phyloP scores from a whole-genome alignment of 2,888 invertebrate genomes.

The Dynastes tityus region DNA sequence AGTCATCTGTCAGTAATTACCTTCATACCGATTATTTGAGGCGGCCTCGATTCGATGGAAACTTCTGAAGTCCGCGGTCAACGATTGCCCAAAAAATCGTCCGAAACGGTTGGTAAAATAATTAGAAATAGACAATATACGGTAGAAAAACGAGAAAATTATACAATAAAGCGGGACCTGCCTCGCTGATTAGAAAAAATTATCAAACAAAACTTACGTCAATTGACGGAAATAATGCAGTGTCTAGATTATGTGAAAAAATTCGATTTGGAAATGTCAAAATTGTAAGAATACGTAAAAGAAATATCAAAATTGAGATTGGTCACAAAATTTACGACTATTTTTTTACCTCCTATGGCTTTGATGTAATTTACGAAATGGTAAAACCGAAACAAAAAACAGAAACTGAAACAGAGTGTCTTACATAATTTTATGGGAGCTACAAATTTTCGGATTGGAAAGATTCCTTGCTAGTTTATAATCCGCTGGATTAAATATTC shows the following conservation, averaged over 20 bases:
- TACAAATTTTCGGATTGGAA: no score
- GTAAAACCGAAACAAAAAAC: no score
- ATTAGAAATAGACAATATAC: conserved; percentile 33
- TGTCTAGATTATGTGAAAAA: conserved; percentile 28
- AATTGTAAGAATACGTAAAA: no score
- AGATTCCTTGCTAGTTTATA: no score
- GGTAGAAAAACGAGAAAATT: background rate
- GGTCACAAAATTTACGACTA: no score
- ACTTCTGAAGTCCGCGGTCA: background rate
- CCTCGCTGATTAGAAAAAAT: conserved; percentile 51
- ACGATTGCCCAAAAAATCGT: background rate
- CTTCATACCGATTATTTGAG: conserved; percentile 60
- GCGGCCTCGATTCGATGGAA: conserved; percentile 17
- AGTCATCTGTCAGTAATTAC: conserved; percentile 56
- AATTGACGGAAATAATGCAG: conserved; percentile 26
- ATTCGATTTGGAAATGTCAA: background rate
- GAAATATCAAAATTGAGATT: no score
- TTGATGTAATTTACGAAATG: no score
- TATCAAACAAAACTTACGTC: conserved; percentile 51
- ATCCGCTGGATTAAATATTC: no score
- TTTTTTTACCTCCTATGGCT: no score
- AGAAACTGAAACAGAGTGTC: no score
- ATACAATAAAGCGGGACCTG: conserved; percentile 23
- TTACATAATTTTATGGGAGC: no score
- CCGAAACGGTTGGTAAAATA: conserved; percentile 3